phyloP scores from a whole-genome alignment of 2,797 vertebrate species.

The Lithobates pipiens region DNA sequence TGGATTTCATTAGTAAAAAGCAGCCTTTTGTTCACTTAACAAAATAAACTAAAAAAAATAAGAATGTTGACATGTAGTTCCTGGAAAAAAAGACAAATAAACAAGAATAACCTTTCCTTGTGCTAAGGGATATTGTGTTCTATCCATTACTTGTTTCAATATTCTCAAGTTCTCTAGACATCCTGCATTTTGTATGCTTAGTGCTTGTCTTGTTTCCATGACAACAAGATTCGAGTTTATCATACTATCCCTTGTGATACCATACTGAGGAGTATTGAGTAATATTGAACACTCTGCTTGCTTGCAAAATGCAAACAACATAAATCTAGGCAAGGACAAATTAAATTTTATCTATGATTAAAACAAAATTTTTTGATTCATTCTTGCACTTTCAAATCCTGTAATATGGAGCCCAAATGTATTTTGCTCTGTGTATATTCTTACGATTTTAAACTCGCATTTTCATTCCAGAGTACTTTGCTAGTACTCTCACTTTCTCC shows the following conservation, averaged over 20 bases:
- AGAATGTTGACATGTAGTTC: background rate
- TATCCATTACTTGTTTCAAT: constrained; percentile 22
- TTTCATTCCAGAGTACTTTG: background rate
- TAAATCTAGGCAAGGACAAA: background rate
- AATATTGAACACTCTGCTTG: constrained; percentile 33
- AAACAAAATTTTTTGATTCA: background rate
- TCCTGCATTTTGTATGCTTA: constrained; percentile 43
- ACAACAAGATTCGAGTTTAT: constrained; percentile 51
- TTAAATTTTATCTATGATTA: background rate
- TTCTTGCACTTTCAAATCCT: background rate
- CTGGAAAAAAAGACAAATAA: constrained; percentile 10
- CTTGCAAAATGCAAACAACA: constrained; percentile 8
- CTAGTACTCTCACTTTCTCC: background rate
- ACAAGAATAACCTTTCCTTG: constrained; percentile 26
- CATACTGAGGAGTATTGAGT: constrained; percentile 45
- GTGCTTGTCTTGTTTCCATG: constrained; percentile 53
- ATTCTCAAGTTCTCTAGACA: constrained; percentile 40
- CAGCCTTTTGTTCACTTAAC: background rate
- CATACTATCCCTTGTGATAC: constrained; percentile 35
- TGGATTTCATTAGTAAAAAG: background rate
- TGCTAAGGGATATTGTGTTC: constrained; percentile 39
- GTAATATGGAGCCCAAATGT: background rate
- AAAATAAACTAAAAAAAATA: background rate
- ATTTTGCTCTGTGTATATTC: background rate
- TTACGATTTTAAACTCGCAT: background rate